A percentile compares a stretch with the other conserved stretches of the same genome.
Conservation (phyloP, 1,140 invertebrate genomes). For the Cyclina sinensis region DNA sequence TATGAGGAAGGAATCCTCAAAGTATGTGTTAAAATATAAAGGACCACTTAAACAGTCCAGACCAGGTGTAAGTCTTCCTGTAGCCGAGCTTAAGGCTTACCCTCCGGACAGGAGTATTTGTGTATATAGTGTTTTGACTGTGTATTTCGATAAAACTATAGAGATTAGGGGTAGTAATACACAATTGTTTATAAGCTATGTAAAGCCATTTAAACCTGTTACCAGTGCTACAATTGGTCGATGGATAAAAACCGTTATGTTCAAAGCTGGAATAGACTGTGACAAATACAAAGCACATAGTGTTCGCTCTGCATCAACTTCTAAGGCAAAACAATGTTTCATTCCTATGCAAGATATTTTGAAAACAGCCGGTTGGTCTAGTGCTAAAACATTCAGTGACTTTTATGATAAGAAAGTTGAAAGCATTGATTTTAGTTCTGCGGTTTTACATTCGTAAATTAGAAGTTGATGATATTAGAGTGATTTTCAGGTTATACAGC, state of each 20-base stretch:
- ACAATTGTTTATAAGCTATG: conserved; percentile 33
- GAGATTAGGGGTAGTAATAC: neutral
- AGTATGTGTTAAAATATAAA: conserved; percentile 12
- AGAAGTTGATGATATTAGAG: no score
- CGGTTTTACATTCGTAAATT: neutral
- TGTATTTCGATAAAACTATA: neutral
- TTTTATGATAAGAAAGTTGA: conserved; percentile 44
- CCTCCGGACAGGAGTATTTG: neutral
- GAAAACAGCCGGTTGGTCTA: conserved; percentile 42
- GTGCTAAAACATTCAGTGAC: neutral
- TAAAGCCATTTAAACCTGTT: conserved; percentile 54
- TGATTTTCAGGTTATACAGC: neutral
- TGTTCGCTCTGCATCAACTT: conserved; percentile 19
- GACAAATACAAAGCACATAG: neutral
- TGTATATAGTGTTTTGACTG: conserved; percentile 8
- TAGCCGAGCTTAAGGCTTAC: neutral
- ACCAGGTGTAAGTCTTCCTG: neutral
- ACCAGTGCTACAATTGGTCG: conserved; percentile 39
- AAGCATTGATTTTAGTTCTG: neutral
- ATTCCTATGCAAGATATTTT: conserved; percentile 29
- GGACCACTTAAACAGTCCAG: conserved; percentile 2
- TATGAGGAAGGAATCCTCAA: conserved; percentile 22
- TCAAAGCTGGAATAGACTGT: neutral
- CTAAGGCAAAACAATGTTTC: neutral
- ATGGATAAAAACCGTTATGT: conserved; percentile 59